Evolutionary conservation across 2,113 vertebrate species (phyloP).

Genomic region (Pachycephala philippinensis): DNA sequence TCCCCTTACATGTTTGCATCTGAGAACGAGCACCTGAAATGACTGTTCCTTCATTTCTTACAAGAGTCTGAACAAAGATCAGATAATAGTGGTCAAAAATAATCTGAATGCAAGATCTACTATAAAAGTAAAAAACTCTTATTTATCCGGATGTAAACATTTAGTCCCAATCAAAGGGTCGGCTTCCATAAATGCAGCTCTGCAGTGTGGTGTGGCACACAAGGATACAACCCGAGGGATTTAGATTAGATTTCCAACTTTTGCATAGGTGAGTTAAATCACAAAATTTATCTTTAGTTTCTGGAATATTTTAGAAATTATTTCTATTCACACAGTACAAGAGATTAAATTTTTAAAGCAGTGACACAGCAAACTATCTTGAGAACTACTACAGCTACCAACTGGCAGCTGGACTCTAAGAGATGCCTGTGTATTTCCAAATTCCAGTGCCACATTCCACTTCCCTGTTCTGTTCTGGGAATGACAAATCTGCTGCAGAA

Average conservation of each 20-base stretch:
- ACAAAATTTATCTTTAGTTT: not conserved
- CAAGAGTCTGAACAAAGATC: not conserved
- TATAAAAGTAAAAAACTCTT: not conserved
- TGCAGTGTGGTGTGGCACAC: not conserved
- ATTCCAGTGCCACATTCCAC: not conserved
- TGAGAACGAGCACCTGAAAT: not conserved
- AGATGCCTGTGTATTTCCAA: not conserved
- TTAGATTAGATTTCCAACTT: not conserved
- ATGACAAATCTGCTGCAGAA: not conserved
- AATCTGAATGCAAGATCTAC: not conserved
- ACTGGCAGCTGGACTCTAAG: not conserved
- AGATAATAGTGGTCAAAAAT: not conserved
- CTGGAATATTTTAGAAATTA: not conserved
- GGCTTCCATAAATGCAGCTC: not conserved
- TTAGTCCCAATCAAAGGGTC: not conserved
- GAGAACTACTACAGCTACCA: not conserved
- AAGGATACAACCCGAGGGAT: not conserved
- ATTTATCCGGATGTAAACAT: not conserved
- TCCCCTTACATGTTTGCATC: not conserved
- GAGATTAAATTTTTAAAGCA: not conserved
- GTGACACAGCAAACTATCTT: not conserved
- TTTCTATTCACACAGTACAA: not conserved
- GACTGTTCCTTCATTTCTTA: not conserved
- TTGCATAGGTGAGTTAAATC: not conserved
- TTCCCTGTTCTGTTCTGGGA: not conserved